Evolutionary conservation across 2,113 vertebrate genomes (phyloP), one percentile per base, ranked within the genome.

Genomic region (Mola mola): DNA sequence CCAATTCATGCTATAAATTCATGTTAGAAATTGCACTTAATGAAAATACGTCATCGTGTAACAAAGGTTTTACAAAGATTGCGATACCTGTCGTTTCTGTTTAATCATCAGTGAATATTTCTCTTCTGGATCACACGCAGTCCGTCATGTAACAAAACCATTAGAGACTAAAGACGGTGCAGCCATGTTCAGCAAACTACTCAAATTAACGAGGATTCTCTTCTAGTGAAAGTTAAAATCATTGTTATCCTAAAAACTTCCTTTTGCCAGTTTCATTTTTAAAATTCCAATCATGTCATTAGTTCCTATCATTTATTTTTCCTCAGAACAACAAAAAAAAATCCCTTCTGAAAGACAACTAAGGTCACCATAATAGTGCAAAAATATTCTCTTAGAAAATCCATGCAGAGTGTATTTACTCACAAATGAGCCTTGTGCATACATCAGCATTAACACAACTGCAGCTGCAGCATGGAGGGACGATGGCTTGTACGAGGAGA

Each of bases 21-120:
- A 12, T 52, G 57, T 63, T 33, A 65, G 25, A 76, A 78, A 75
- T 78, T 78, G 66, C 72, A 82, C 78, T 72, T 72, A 29, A 19
- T 66, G 8, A 48, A 72, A 74, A 81, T 31, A 58, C 59, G 50
- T 48, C 10, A 70, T 55, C 11, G n/a, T 40, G 19, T 19, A 51
- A 51, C 16, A 40, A 19, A 33, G 8, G 20, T 37, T 42, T 65
- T 50, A 63, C 36, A 16, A 43, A 60, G 26, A 50, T 3, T 26
- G 2, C 28, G 17, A 48, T 15, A 10, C 33, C 7, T 5, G 9
- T 28, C 9, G 19, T n/a, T 22, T 22, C 36, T 22, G 44, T 44
- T 11, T 31, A 11, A 55, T 5, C 4, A 9, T 44, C 25, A 31
- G 17, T 65, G 12, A 25, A 20, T 43, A 21, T 44, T 21, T 25